Percentiles rank a stretch among this genome's conserved stretches.
Evolutionary conservation across 2,113 vertebrate genomes (phyloP).

Genomic region (Edolisoma coerulescens): DNA sequence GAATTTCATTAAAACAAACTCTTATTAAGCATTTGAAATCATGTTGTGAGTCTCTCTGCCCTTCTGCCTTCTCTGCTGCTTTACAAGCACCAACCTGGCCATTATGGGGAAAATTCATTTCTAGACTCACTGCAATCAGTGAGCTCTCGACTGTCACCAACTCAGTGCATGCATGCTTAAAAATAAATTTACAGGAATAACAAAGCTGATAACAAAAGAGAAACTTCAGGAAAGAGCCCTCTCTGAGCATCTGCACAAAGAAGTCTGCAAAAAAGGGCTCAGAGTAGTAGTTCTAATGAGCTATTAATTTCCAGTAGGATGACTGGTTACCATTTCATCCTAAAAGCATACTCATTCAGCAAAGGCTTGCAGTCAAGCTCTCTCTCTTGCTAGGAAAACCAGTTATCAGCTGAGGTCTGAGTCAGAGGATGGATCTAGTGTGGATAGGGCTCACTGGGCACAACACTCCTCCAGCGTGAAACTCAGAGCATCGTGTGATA

Average conservation of each 20-base stretch:
- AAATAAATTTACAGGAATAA: not conserved
- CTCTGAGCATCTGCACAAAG: not conserved
- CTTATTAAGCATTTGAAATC: not conserved
- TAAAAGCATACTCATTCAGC: not conserved
- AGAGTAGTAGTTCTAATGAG: not conserved
- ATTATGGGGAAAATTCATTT: not conserved
- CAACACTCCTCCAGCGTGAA: not conserved
- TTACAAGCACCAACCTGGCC: not conserved
- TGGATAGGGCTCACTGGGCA: not conserved
- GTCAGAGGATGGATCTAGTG: not conserved
- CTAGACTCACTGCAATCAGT: not conserved
- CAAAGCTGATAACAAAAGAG: not conserved
- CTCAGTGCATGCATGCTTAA: not conserved
- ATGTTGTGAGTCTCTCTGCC: not conserved
- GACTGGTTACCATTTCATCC: not conserved
- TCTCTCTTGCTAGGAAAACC: not conserved
- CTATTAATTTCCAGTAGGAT: not conserved
- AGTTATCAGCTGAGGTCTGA: not conserved
- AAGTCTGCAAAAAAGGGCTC: not conserved
- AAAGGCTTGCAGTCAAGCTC: not conserved
- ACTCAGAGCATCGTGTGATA: accelerated
- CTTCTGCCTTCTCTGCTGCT: not conserved
- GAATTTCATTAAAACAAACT: not conserved
- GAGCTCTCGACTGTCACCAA: not conserved
- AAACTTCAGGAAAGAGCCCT: not conserved